Conservation (phyloP, 2,113 vertebrate species). For the Melanerpes formicivorus region DNA sequence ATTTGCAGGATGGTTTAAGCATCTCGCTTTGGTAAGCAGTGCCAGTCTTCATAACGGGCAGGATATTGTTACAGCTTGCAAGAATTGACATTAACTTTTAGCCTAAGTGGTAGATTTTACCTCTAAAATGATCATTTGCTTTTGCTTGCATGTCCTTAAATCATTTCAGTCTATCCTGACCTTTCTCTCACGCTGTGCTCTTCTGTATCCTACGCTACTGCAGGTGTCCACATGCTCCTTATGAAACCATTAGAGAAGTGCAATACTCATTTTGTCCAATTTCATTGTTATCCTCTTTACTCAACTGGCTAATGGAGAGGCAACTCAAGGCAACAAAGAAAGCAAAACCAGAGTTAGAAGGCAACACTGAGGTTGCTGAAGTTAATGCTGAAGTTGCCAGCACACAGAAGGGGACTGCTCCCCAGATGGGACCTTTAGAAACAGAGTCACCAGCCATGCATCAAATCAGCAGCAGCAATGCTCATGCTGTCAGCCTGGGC, state of each 20-base stretch:
- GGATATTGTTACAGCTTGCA: not conserved
- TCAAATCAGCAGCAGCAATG: not conserved
- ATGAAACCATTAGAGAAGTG: not conserved
- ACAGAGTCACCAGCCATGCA: not conserved
- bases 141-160: not conserved
- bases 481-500: not conserved
- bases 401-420: not conserved
- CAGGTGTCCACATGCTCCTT: not conserved
- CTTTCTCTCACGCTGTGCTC: not conserved
- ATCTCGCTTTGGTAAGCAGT: not conserved
- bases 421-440: not conserved
- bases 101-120: not conserved
- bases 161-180: not conserved
- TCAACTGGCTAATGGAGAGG: not conserved
- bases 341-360: not conserved
- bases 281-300: not conserved
- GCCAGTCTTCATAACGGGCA: not conserved
- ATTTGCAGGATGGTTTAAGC: not conserved
- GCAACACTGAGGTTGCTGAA: not conserved
- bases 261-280: not conserved
- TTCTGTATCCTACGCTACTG: fast-evolving
- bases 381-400: not conserved
- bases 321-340: not conserved
- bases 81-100: conserved; percentile 22
- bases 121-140: not conserved